Evolutionary conservation across 2,797 vertebrate species (phyloP), one percentile per base, ranked within the genome.

Genomic region (Pseudochirops cupreus): DNA sequence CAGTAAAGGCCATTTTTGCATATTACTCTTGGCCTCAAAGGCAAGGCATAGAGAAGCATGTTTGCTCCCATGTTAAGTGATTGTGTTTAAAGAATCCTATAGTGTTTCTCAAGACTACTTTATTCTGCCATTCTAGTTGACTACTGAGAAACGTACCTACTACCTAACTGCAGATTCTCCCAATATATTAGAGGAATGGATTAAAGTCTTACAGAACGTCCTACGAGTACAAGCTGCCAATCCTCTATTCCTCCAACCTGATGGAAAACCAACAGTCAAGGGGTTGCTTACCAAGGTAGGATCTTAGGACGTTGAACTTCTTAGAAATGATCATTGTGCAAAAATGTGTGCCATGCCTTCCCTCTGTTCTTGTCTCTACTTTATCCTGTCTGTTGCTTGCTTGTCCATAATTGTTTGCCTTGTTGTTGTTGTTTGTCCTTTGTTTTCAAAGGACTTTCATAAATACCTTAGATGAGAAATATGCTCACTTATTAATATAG

Each of bases 121-220:
- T 96, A 96, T 96, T 31, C 46, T 62, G 59, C 67, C 11, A 1
- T 95, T 97, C 50, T 56, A 99, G 99, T 97, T 99, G 91, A 99
- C 99, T 97, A 99, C 99, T 31, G 99, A 99, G 97, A 99, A 99
- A 97, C 99, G 99, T 39, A 99, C 99, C 0, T 99, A 99, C 98
- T 99, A 99, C 98, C 99, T 99, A 98, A 99, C 99, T 96, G 99
- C 99, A 0, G 99, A 99, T 98, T 99, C 99, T 94, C 99, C 99
- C 26, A 99, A 99, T 98, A 99, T 99, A 95, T 98, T 99, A 97
- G 99, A 99, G 93, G 99, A 99, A 97, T 99, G 99, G 99, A 99
- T 99, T 96, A 98, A 98, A 97, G 99, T 99, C 53, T 98, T 99
- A 95, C 99, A 99, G 98, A 99, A 99, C 3, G 99, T 99, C 62